Conservation (phyloP, 2,888 invertebrate genomes). For the Dinocampus coccinellae region DNA sequence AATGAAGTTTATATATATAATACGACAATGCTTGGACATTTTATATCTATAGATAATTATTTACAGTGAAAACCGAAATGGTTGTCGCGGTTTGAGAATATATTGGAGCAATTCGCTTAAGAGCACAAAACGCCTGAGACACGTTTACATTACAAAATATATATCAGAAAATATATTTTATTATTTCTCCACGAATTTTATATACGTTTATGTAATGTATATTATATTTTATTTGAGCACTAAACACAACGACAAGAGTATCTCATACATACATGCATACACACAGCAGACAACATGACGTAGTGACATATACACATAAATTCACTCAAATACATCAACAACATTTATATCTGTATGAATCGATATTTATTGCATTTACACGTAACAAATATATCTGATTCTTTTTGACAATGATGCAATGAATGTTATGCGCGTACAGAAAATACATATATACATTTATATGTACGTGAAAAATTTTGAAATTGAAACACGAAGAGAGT, state of each 20-base stretch:
- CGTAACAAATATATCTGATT: neutral
- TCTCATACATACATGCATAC: neutral
- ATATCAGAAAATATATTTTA: slow-evolving; percentile 45
- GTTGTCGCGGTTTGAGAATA: slow-evolving; percentile 7
- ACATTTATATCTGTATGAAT: neutral
- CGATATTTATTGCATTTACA: neutral
- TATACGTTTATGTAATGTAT: slow-evolving; percentile 18
- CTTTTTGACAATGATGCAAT: neutral
- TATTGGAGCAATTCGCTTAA: slow-evolving; percentile 12
- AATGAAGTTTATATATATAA: neutral
- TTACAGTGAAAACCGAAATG: slow-evolving; percentile 7
- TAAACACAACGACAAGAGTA: neutral
- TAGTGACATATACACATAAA: neutral
- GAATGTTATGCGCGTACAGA: neutral
- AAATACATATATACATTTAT: neutral
- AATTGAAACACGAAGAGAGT: slow-evolving; percentile 31
- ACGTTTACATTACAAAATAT: slow-evolving; percentile 33
- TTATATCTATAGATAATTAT: slow-evolving; percentile 16
- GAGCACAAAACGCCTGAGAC: neutral
- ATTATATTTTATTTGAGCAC: slow-evolving; percentile 3
- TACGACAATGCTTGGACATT: slow-evolving; percentile 4
- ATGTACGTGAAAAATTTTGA: slow-evolving; percentile 13
- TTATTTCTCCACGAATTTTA: slow-evolving; percentile 18
- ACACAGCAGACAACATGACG: too few relatives aligned
- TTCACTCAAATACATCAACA: neutral